These are phyloP conservation scores for Sebastes flavidus DNA, from an alignment of 2,797 vertebrate genomes.

Conservation along the genomic window DNA sequence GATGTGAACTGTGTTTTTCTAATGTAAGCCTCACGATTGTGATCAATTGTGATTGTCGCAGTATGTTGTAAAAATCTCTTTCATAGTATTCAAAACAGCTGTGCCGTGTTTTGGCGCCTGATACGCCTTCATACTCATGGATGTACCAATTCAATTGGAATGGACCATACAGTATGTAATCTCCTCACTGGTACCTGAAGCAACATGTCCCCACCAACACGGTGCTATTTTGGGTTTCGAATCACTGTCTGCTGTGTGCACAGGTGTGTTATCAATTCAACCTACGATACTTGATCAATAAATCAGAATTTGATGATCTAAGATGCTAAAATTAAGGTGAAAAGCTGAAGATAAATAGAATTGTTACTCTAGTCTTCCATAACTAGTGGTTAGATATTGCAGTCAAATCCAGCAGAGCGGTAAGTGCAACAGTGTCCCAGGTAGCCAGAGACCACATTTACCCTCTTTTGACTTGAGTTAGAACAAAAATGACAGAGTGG, in stretches of 20 bases:
- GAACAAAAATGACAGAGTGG: background rate
- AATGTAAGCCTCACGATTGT: background rate
- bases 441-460: background rate
- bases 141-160: background rate
- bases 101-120: background rate
- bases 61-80: background rate
- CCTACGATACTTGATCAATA: background rate
- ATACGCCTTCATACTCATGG: no score
- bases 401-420: background rate
- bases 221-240: background rate
- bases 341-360: background rate
- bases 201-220: background rate
- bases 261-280: background rate
- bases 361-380: conserved; percentile 4
- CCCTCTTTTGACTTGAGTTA: background rate
- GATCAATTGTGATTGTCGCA: background rate
- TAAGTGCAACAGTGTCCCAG: no score
- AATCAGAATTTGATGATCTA: background rate
- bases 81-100: background rate
- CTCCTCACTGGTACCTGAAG: background rate
- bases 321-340: conserved; percentile 2
- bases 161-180: background rate
- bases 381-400: conserved; percentile 22
- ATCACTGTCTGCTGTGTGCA: background rate
- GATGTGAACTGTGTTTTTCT: background rate